A percentile compares a stretch with the other conserved stretches of the same genome.
Evolutionary conservation across 64 coral and sea anemone species (phyloP).

Genomic region (Montipora efflorescens): DNA sequence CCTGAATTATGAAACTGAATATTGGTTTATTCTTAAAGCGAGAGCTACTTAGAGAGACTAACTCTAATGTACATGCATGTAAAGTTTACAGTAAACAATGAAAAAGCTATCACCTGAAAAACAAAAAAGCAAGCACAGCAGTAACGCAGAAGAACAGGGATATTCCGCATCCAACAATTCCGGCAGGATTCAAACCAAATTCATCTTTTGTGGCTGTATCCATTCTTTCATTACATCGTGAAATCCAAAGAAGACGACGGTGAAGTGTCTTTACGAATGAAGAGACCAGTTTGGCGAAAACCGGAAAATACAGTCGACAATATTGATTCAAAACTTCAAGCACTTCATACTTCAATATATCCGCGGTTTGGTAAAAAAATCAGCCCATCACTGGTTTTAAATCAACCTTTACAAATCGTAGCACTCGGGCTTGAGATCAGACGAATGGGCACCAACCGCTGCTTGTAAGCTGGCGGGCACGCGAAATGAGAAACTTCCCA

Average conservation of each 20-base stretch:
- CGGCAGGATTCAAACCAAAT: conserved; percentile 66
- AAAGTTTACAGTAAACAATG: not conserved
- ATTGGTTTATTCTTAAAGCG: not conserved
- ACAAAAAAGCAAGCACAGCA: conserved; percentile 74
- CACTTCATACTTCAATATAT: not conserved
- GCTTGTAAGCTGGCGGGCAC: not conserved
- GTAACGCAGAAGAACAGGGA: conserved; percentile 80
- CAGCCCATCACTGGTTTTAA: not conserved
- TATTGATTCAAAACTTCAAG: conserved; percentile 13
- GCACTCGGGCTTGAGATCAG: not conserved
- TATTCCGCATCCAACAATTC: conserved; percentile 85
- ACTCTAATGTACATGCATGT: not conserved
- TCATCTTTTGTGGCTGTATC: not conserved
- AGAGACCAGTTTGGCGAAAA: not conserved
- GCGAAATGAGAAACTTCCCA: not conserved
- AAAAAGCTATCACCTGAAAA: conserved; percentile 75
- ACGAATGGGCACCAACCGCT: too few relatives aligned
- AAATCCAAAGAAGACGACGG: not conserved
- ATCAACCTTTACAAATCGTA: not conserved
- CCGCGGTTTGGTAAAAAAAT: too few relatives aligned
- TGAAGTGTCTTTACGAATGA: not conserved
- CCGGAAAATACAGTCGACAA: not conserved
- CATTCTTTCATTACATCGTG: conserved; percentile 17
- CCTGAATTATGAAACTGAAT: not conserved
- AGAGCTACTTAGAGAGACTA: not conserved